These are phyloP conservation scores for Amphimallon solstitiale DNA, from an alignment of 2,888 invertebrate species.

Conservation along the genomic window DNA sequence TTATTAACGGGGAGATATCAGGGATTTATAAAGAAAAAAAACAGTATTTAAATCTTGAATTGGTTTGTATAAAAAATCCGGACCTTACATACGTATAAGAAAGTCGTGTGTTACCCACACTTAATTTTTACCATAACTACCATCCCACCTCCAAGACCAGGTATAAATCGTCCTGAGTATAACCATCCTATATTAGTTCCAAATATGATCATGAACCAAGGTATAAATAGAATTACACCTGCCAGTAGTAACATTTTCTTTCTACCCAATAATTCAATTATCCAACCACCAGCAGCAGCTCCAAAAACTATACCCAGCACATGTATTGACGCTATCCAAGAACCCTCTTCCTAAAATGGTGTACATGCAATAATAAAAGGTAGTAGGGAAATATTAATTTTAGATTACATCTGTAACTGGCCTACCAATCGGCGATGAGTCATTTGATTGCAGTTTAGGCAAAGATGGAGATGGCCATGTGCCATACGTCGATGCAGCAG, in stretches of 20 bases:
- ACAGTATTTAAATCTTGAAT: too few species aligned
- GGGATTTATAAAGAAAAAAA: too few species aligned
- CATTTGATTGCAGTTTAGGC: constrained; percentile 40
- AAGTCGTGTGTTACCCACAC: too few species aligned
- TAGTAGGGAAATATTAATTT: constrained; percentile 4
- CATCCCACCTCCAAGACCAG: constrained; percentile 77
- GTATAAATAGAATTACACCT: constrained; percentile 65
- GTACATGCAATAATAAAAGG: neutral
- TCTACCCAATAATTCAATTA: constrained; percentile 69
- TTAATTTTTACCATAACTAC: constrained; percentile 41
- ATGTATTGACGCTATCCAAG: constrained; percentile 69
- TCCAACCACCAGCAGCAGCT: constrained; percentile 66
- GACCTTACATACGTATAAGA: too few species aligned
- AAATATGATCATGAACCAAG: constrained; percentile 62
- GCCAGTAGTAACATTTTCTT: constrained; percentile 66
- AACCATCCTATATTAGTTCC: constrained; percentile 63
- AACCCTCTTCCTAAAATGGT: constrained; percentile 61
- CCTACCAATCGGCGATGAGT: constrained; percentile 47
- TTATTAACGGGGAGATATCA: too few species aligned
- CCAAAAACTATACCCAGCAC: constrained; percentile 68
- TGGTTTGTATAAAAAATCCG: too few species aligned
- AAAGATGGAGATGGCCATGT: constrained; percentile 48
- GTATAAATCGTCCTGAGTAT: constrained; percentile 70
- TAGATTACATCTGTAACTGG: constrained; percentile 37
- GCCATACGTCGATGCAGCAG: constrained; percentile 39